Evolutionary conservation across 2,113 vertebrate genomes (phyloP), one percentile per base, ranked within the genome.

Genomic region (Gymnarchus niloticus): DNA sequence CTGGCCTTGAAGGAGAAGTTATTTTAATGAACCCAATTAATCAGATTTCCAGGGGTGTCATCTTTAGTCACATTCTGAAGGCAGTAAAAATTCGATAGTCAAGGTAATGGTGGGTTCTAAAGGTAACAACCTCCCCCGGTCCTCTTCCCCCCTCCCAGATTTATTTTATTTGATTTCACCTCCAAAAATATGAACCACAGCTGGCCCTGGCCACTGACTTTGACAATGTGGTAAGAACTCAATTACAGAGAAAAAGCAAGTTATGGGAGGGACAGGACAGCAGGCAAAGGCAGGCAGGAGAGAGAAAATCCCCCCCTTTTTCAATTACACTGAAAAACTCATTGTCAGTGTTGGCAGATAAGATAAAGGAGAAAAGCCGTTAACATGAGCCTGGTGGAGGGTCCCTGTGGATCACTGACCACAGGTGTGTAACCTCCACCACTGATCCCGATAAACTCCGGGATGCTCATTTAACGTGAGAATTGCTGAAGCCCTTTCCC

Each of bases 351-450:
- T 65, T 12, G 4, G 81, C 86, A 69, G 87, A 88, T 82, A 86
- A 92, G 89, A 93, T 90, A 88, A 59, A 84, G 83, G 56, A 73
- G 73, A 77, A 87, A 81, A 81, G 85, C 86, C 44, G 86, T 89
- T 87, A 86, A 86, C 88, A 88, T 83, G 80, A 89, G 69, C 73
- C 85, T 82, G 41, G 69, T 73, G 82, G 86, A 21, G 86, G 86
- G 81, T 86, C 86, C 86, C 85, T 61, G 87, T 73, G 73, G 73
- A 33, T 48, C 25, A 8, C 80, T 86, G 84, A 77, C 85, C 51
- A 81, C 85, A 61, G 84, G 33, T 33, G 84, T 65, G 82, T 33
- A 61, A 69, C 56, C 51, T 1, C 56, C 28, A 12, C 19, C 48
- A 76, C 56, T 14, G 56, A 81, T 85, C 56, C 48, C 6, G 78